phyloP scores from a whole-genome alignment of 1,140 invertebrate genomes.

The Heterodera carotae region DNA sequence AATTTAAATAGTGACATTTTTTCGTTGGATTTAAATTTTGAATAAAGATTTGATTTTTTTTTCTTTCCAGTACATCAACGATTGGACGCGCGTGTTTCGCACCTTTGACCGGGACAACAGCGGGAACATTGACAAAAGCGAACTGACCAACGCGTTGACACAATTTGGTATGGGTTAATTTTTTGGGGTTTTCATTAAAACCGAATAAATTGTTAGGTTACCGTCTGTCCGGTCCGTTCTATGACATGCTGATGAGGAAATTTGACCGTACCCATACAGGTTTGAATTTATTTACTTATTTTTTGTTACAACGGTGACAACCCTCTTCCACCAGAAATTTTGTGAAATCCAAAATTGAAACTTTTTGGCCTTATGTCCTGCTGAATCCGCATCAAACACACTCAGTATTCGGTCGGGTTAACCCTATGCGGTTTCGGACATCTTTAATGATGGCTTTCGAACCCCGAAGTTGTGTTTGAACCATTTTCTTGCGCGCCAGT shows the following conservation, averaged over 20 bases:
- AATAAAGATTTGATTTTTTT: conserved; percentile 72
- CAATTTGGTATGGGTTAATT: conserved; percentile 75
- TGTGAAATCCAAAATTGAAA: no score
- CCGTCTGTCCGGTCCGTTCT: conserved; percentile 79
- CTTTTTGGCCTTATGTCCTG: no score
- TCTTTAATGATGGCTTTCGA: no score
- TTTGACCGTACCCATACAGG: conserved; percentile 87
- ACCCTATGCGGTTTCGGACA: no score
- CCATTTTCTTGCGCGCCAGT: no score
- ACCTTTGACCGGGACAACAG: conserved; percentile 91
- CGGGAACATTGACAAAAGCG: conserved; percentile 86
- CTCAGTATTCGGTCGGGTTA: no score
- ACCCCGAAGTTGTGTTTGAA: no score
- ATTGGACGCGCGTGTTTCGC: conserved; percentile 86
- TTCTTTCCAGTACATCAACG: conserved; percentile 80
- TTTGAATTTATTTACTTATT: background rate
- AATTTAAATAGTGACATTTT: no score
- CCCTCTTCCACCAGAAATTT: no score
- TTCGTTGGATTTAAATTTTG: no score
- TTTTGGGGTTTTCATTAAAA: background rate
- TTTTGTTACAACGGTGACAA: no score
- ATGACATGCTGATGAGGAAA: conserved; percentile 81
- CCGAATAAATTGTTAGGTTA: conserved; percentile 69
- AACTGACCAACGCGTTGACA: conserved; percentile 84
- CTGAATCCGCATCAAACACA: no score